These are phyloP conservation scores for Cerastis leucographa DNA, from an alignment of 2,888 invertebrate species.

Conservation along the genomic window DNA sequence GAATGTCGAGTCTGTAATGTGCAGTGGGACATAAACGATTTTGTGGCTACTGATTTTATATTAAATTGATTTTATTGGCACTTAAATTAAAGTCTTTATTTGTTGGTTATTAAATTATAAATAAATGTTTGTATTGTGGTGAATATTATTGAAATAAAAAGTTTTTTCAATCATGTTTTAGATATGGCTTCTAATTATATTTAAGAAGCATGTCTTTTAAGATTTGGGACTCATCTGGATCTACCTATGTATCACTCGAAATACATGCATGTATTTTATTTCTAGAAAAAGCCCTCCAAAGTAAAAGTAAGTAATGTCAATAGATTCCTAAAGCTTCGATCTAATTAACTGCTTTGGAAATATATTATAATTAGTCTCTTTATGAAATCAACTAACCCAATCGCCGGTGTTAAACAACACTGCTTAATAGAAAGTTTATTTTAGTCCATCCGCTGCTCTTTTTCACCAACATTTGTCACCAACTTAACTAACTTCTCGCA, in stretches of 20 bases:
- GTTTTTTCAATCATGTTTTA: background rate
- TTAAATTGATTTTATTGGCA: background rate
- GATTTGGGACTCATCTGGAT: background rate
- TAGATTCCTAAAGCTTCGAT: conserved; percentile 3
- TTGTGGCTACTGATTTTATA: conserved; percentile 6
- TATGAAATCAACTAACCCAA: conserved; percentile 31
- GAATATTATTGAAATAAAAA: background rate
- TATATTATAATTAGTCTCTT: conserved; percentile 10
- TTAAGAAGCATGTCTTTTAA: background rate
- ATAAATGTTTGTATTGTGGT: background rate
- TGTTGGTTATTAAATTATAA: background rate
- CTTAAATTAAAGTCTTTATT: background rate
- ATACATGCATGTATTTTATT: background rate
- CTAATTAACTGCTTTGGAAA: background rate
- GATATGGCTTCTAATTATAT: background rate
- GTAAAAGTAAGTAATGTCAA: background rate
- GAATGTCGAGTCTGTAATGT: conserved; percentile 30
- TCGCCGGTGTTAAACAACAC: conserved; percentile 41
- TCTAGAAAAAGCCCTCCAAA: background rate
- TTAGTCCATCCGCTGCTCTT: conserved; percentile 26
- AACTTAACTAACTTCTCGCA: conserved; percentile 56
- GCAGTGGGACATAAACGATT: conserved; percentile 15
- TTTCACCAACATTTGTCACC: conserved; percentile 41
- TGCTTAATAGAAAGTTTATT: conserved; percentile 33
- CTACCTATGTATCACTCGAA: background rate